Conservation (phyloP, 2,113 vertebrate species). For the Phodopus roborovskii region DNA sequence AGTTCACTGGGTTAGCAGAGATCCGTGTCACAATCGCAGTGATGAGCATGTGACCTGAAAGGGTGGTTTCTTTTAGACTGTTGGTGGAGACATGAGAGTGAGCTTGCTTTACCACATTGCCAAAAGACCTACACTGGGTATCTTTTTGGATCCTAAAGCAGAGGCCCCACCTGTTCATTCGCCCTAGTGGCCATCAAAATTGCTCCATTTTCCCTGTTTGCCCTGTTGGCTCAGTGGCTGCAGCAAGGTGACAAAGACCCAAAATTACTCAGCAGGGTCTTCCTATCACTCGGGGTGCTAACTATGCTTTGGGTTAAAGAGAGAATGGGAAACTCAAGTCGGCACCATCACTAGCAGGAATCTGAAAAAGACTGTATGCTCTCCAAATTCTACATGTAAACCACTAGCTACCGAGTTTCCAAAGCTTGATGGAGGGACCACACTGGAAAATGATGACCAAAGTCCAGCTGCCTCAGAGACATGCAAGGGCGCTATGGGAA, state of each 20-base stretch:
- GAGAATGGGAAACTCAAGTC: background rate
- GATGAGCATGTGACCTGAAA: background rate
- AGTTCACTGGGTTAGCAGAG: background rate
- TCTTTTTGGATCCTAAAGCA: background rate
- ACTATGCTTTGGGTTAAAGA: background rate
- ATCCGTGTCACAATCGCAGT: background rate
- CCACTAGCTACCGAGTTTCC: accelerated
- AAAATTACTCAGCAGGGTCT: background rate
- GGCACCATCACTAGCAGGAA: background rate
- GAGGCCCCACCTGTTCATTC: background rate
- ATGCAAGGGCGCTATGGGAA: accelerated
- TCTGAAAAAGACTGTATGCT: background rate
- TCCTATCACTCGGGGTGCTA: background rate
- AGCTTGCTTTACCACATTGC: background rate
- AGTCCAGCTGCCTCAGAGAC: accelerated
- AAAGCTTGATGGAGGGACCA: background rate
- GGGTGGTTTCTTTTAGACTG: background rate
- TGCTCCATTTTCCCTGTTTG: too few relatives aligned
- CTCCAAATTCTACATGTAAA: accelerated
- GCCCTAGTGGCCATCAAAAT: accelerated
- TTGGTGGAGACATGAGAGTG: background rate
- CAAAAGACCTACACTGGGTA: background rate
- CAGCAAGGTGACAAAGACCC: background rate
- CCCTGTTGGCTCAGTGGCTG: background rate
- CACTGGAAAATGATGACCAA: background rate